These are phyloP conservation scores for Lutraria lutraria DNA, from an alignment of 2,888 invertebrate species.

Conservation along the genomic window DNA sequence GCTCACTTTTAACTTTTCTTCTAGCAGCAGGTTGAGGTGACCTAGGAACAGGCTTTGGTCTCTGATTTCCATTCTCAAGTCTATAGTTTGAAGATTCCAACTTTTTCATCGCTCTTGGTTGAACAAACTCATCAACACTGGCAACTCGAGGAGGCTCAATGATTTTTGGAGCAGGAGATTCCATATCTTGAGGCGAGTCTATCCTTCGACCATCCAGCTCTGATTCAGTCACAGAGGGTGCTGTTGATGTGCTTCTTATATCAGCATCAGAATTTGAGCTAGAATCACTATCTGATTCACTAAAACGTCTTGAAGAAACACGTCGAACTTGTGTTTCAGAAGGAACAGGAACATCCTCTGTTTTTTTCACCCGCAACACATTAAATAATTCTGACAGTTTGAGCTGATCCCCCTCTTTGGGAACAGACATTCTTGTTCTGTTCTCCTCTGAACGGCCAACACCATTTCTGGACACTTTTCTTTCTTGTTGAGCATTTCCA, in stretches of 20 bases:
- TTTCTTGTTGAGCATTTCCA: conserved; percentile 39
- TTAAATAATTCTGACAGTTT: conserved; percentile 76
- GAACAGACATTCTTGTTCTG: conserved; percentile 72
- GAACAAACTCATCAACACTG: conserved; percentile 26
- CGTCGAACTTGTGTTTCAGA: conserved; percentile 64
- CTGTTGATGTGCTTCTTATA: conserved; percentile 62
- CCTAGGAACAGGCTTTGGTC: conserved; percentile 52
- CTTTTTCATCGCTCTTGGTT: conserved; percentile 23
- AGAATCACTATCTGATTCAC: conserved; percentile 73
- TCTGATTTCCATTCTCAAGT: conserved; percentile 21
- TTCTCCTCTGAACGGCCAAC: conserved; percentile 54
- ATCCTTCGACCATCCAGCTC: conserved; percentile 62
- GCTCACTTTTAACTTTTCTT: conserved; percentile 40
- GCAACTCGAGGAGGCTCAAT: conserved; percentile 30
- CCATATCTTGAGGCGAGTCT: conserved; percentile 46
- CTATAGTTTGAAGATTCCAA: conserved; percentile 30
- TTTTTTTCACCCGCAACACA: conserved; percentile 69
- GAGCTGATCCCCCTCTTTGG: conserved; percentile 78
- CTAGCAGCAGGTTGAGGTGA: conserved; percentile 57
- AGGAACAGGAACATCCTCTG: conserved; percentile 42
- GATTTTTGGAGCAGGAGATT: conserved; percentile 40
- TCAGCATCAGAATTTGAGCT: conserved; percentile 70
- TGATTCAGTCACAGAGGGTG: conserved; percentile 66
- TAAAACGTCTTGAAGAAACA: conserved; percentile 65
- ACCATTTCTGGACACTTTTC: conserved; percentile 61